Base-by-base conservation (phyloP, 2,113 vertebrate species). In the Atherinomorus stipes region DNA sequence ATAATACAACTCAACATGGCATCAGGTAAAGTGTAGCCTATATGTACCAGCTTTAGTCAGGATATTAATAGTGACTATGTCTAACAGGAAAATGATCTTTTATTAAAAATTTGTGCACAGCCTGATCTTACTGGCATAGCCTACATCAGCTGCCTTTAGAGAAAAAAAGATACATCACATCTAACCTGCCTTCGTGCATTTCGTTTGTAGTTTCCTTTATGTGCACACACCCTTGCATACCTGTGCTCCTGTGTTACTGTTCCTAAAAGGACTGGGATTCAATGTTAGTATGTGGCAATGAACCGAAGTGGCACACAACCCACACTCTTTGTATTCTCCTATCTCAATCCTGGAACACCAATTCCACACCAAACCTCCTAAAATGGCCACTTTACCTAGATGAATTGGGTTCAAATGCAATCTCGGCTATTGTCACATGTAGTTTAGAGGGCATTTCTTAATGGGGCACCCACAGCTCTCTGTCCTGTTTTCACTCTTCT, bases 351-450 rank as follows among this genome's bases (percentile, higher is more conserved):
- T 75, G 62, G 40, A 86, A 74, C 85, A 81, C 71, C 87, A 85
- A 90, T 89, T 84, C 79, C 63, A 66, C 74, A 64, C 70, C 65
- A 74, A 67, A 77, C 63, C 76, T 66, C 82, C 85, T 84, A 76
- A 86, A 87, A 88, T 89, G 85, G 78, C 89, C 90, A 92, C 86
- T 92, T 91, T 90, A 79, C 81, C 83, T 74, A 78, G 58, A 86
- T 85, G 89, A 92, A 93, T 92, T 93, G 91, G 90, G 90, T 90
- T 91, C 90, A 90, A 85, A 87, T 85, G 83, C 90, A 93, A 92
- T 93, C 91, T 89, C 74, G 70, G 86, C 84, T 86, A 90, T 91
- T 93, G 92, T 93, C 92, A 93, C 79, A 91, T 92, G 87, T 87
- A 88, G 89, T 93, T 92, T 92, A 86, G 84, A 74, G 80, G 84